Base-by-base conservation (phyloP, 2,113 vertebrate genomes). In the Capricornis sumatraensis region DNA sequence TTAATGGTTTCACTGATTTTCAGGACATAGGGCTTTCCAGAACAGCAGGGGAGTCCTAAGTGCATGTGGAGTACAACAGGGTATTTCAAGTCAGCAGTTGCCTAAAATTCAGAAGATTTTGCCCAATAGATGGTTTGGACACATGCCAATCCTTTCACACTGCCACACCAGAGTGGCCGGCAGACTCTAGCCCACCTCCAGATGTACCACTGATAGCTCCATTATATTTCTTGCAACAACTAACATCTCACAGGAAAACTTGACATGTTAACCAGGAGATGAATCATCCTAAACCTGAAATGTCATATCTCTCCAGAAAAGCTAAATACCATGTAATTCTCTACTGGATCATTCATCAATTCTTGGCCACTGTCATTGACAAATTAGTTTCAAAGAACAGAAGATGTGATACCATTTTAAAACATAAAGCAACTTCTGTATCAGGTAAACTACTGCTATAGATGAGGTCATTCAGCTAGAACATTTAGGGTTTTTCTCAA, bases 241-340 rank as follows among this genome's bases (percentile, higher is more conserved):
- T 7, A 78, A 40, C 9, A 40, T n/a, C 85, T 90, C 64, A 95
- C 62, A 64, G 79, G 58, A 97, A 97, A 97, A 94, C 57, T 83
- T 97, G 86, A 89, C 4, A 7, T 71, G 45, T 81, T 94, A 95
- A 60, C 36, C 27, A 86, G n/a, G 25, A 55, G 89, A 95, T 89
- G 23, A 21, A 95, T 98, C 97, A 90, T 88, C 11, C 64, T 67
- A 94, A 96, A 58, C 4, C 47, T 94, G 28, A 97, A 92, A 95
- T 96, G 76, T 86, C 91, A 50, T 62, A 14, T 83, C 76, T 97
- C 60, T 71, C n/a, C 33, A 91, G 64, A 90, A 91, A 82, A 97
- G 43, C 40, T 97, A 97, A 96, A 94, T 94, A 95, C 64, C 64
- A 86, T 55, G 27, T 85, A 86, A 92, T 96, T 97, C 76, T 96